Evolutionary conservation across 2,113 vertebrate genomes (phyloP).

Genomic region (Sorex araneus): DNA sequence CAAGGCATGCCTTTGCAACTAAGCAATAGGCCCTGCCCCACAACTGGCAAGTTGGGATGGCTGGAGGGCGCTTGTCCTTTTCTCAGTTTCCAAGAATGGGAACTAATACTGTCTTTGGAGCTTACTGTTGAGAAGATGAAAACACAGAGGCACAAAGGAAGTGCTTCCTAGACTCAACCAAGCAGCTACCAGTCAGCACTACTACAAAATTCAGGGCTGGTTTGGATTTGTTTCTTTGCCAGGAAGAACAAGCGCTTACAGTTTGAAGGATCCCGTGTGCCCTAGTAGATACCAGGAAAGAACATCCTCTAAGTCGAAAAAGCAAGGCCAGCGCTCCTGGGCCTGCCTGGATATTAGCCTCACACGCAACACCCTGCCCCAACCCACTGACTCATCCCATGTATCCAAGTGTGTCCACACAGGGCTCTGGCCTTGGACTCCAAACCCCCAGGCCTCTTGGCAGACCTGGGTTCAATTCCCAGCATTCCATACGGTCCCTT

Average conservation of each 20-base stretch:
- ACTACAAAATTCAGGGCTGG: background rate
- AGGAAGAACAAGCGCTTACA: background rate
- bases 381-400: too few relatives aligned
- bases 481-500: too few relatives aligned
- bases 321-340: rapidly evolving
- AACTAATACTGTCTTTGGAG: background rate
- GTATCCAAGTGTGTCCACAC: too few relatives aligned
- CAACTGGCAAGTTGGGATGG: background rate
- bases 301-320: background rate
- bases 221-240: background rate
- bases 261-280: background rate
- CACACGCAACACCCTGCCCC: background rate
- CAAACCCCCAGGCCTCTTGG: too few relatives aligned
- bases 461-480: too few relatives aligned
- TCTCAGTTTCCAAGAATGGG: background rate
- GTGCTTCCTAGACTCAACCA: too few relatives aligned
- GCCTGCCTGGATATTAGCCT: background rate
- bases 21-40: too few relatives aligned
- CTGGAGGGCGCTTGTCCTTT: background rate
- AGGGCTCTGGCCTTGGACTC: too few relatives aligned
- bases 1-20: too few relatives aligned
- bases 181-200: background rate
- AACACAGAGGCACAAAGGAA: background rate
- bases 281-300: rapidly evolving
- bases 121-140: background rate